A percentile compares a stretch with the other conserved stretches of the same genome.
phyloP scores from a whole-genome alignment of 2,113 vertebrate species.

The Poeciliopsis turrubarensis region DNA sequence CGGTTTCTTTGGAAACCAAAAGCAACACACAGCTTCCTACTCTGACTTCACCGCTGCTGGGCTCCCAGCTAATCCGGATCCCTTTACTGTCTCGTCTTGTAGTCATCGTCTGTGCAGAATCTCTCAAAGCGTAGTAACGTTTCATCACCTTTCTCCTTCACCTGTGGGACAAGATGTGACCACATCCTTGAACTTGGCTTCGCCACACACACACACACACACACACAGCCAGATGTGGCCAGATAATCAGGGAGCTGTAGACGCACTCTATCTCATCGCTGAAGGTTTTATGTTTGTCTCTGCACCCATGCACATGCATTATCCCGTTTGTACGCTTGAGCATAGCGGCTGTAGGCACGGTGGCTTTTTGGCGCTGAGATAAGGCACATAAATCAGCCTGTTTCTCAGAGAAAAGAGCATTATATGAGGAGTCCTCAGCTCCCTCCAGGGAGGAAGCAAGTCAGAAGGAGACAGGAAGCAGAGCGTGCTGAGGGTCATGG shows the following conservation, averaged over 20 bases:
- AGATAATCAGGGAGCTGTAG: slow-evolving; percentile 38
- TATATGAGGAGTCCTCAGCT: slow-evolving; percentile 63
- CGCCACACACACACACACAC: neutral
- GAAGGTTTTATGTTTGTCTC: slow-evolving; percentile 10
- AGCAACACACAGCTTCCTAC: slow-evolving; percentile 40
- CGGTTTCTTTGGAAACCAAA: slow-evolving; percentile 68
- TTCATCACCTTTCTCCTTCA: slow-evolving; percentile 49
- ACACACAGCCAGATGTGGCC: slow-evolving; percentile 33
- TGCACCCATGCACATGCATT: slow-evolving; percentile 11
- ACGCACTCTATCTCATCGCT: neutral
- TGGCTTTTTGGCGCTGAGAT: slow-evolving; percentile 34
- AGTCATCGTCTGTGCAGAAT: slow-evolving; percentile 22
- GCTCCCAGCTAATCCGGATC: slow-evolving; percentile 61
- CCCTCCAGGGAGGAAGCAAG: slow-evolving; percentile 73
- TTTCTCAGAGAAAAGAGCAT: slow-evolving; percentile 62
- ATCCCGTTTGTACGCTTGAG: slow-evolving; percentile 17
- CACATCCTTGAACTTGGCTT: slow-evolving; percentile 48
- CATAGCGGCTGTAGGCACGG: slow-evolving; percentile 8
- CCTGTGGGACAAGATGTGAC: slow-evolving; percentile 13
- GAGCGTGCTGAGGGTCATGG: slow-evolving; percentile 72
- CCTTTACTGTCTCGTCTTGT: slow-evolving; percentile 43
- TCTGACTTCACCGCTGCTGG: slow-evolving; percentile 49
- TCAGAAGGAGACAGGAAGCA: slow-evolving; percentile 72
- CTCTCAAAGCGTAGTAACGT: slow-evolving; percentile 17
- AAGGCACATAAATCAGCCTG: slow-evolving; percentile 64